Evolutionary conservation across 2,888 invertebrate genomes (phyloP), one percentile per base, ranked within the genome.

Genomic region (Netelia virgata): DNA sequence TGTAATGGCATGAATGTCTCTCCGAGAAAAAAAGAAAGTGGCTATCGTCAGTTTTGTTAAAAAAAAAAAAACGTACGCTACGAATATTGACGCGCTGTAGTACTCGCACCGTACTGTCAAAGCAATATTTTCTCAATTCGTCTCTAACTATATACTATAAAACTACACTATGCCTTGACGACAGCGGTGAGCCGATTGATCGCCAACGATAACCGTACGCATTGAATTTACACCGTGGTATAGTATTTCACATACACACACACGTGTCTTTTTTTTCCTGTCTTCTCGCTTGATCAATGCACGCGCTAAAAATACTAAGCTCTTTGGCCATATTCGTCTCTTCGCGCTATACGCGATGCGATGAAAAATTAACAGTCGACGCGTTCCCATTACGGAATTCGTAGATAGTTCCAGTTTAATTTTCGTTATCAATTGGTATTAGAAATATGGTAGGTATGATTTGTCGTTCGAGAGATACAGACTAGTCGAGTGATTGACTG

Each of bases 171-270:
- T 79, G 79, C 79, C 73, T 59, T 72, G 73, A 79, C 64, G 66
- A 73, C 73, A 79, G 66, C 73, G 64, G 73, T 66, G 64, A 66
- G 72, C 57, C 79, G 79, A 73, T 79, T 79, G 72, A 73, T 57
- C 57, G 72, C 57, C 79, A 66, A 47, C 66, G 79, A 79, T 64
- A 79, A 73, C 55, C 79, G 79, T 79, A 79, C 79, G 72, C 78
- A 78, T 72, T 78, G 70, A 79, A 72, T 79, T 79, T 57, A 53
- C 41, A 50, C 20, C 47, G 72, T 73, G 79, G 79, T 79, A 79
- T 79, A 73, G 78, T 79, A 79, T 79, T 57, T n/a, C 78, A 79
- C 70, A 55, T 47, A 55, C 50, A 70, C 43, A 23, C 16, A 68
- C 14, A 50, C 14, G 41, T n/a, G 23, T 36, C 28, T 57, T 64